Evolutionary conservation across 2,113 vertebrate genomes (phyloP), one percentile per base, ranked within the genome.

Genomic region (Kryptolebias marmoratus): DNA sequence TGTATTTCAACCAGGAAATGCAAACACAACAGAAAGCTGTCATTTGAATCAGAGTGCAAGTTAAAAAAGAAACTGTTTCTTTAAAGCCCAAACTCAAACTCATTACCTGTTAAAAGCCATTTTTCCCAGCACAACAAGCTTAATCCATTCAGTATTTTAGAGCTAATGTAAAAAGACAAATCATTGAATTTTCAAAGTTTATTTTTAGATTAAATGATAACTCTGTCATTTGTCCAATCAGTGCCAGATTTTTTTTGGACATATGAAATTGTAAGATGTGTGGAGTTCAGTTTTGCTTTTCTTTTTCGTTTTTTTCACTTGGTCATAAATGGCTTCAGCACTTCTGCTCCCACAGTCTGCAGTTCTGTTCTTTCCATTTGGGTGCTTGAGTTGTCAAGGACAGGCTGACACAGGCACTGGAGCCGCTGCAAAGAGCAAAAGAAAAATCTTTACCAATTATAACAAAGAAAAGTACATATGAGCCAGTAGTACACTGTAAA

Each of bases 401-500:
- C 65, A 22, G 89, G 79, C 1, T n/a, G 60, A 44, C 87, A 90
- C 70, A 90, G 69, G 11, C 49, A 53, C 71, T 3, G 14, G 39
- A 79, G 68, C 39, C 84, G 83, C 92, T 93, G 48, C 28, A 36
- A 83, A 50, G 14, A 10, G 64, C 9, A 11, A 1, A 79, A 13
- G 60, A 11, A 81, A 36, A 22, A 75, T 31, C 45, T 36, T 54
- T 1, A 31, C 6, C 2, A 27, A 6, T 27, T 14, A 15, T 1
- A 49, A 42, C 28, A 28, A 5, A 7, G 3, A 12, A 22, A 22
- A 22, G 22, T 22, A 22, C 22, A 22, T 22, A 22, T 22, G 22
- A 22, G 22, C 22, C 22, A 22, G 22, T 22, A 22, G 22, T 22
- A 22, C 22, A 22, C 22, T 22, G 22, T 22, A 22, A 22, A 22